Evolutionary conservation across 2,797 vertebrate genomes (phyloP).

Genomic region (Bufotes viridis): DNA sequence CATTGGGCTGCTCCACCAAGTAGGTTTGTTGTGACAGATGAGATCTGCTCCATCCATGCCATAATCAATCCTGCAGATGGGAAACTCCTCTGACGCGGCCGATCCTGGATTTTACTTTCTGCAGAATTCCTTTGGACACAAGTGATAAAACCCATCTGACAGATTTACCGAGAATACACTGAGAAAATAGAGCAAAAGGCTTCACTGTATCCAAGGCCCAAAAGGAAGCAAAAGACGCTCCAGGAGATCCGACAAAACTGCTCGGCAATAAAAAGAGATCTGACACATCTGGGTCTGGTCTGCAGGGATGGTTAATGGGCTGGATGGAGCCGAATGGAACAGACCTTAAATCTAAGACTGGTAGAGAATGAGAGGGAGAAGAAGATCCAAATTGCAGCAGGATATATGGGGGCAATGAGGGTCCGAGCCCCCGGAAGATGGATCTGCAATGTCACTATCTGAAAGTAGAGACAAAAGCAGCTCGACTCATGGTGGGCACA

Average conservation of each 20-base stretch:
- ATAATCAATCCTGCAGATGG: slow-evolving; percentile 31
- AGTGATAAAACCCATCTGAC: slow-evolving; percentile 35
- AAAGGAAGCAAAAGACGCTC: slow-evolving; percentile 6
- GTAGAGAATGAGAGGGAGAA: too few relatives aligned
- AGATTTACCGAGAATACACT: slow-evolving; percentile 32
- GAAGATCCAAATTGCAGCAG: too few relatives aligned
- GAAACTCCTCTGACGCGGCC: not conserved
- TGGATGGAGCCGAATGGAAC: not conserved
- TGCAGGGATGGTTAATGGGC: slow-evolving; percentile 9
- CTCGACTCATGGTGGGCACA: not conserved
- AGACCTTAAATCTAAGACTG: not conserved
- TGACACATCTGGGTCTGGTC: slow-evolving; percentile 54
- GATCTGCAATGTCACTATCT: not conserved
- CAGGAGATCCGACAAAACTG: not conserved
- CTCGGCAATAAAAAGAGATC: slow-evolving; percentile 29
- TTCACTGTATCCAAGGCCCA: not conserved
- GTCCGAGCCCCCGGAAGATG: not conserved
- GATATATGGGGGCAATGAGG: not conserved
- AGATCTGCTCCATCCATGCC: slow-evolving; percentile 12
- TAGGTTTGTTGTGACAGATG: slow-evolving; percentile 26
- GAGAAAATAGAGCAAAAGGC: not conserved
- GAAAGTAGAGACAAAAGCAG: not conserved
- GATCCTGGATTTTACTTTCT: slow-evolving; percentile 4
- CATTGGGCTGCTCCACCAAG: not conserved
- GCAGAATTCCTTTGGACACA: slow-evolving; percentile 35